Conservation (phyloP, 2,888 invertebrate genomes). For the Drosophila mulleri region DNA sequence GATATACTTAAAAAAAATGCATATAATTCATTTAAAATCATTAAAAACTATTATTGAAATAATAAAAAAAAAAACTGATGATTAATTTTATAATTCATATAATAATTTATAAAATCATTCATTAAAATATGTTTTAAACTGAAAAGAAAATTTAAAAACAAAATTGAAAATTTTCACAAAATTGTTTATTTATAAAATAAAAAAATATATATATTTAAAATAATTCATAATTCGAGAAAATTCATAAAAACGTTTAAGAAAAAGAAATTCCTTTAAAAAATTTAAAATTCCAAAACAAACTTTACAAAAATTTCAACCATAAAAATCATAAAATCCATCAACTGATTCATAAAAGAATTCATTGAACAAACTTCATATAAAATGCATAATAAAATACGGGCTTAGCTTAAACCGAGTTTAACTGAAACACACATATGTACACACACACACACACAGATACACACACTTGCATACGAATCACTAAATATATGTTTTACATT, state of each 20-base stretch:
- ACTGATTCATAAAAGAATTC: no score
- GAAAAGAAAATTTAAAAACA: not conserved
- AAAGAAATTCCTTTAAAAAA: not conserved
- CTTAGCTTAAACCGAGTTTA: slow-evolving; percentile 78
- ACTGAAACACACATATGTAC: slow-evolving; percentile 59
- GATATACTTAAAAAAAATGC: no score
- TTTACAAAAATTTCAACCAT: not conserved
- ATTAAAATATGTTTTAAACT: not conserved
- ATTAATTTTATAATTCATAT: not conserved
- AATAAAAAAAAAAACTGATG: not conserved
- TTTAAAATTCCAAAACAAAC: not conserved
- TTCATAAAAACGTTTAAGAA: no score
- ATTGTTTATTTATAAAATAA: no score
- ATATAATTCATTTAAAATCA: no score
- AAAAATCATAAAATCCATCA: not conserved
- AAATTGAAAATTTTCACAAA: not conserved
- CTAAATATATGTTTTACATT: slow-evolving; percentile 24
- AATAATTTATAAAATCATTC: not conserved
- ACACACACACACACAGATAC: slow-evolving; percentile 24
- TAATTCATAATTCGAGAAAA: no score
- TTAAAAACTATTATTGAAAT: not conserved
- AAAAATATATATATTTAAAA: no score
- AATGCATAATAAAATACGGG: slow-evolving; percentile 56
- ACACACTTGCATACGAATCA: slow-evolving; percentile 12
- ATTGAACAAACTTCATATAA: not conserved